Conservation (phyloP, 2,797 vertebrate species). For the Anguilla anguilla region DNA sequence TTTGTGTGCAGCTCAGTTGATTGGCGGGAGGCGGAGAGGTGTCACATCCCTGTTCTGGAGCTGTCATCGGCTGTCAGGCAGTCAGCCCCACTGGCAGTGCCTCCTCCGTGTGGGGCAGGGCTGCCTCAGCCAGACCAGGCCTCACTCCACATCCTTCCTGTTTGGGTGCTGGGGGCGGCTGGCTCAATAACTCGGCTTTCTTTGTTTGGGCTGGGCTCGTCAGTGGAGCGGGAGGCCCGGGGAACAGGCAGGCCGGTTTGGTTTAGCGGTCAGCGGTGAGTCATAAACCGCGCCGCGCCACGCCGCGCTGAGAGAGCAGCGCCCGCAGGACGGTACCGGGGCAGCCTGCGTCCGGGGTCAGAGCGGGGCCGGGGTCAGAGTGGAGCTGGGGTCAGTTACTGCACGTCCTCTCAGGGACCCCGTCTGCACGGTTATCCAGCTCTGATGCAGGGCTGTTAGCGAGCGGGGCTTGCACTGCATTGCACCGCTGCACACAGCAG, state of each 20-base stretch:
- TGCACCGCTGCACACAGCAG: neutral
- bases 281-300: neutral
- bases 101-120: neutral
- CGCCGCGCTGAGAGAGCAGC: neutral
- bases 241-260: neutral
- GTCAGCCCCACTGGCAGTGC: neutral
- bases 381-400: neutral
- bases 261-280: neutral
- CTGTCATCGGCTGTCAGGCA: neutral
- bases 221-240: neutral
- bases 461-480: too few relatives aligned
- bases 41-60: neutral
- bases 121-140: neutral
- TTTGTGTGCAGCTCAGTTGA: neutral
- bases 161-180: neutral
- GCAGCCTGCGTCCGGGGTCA: too few relatives aligned
- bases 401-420: neutral
- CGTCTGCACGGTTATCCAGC: neutral
- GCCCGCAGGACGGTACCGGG: neutral
- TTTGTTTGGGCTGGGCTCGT: neutral
- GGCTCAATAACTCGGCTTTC: neutral
- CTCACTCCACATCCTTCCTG: neutral
- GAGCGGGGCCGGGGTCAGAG: neutral
- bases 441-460: neutral
- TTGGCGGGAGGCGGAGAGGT: neutral